These are phyloP conservation scores for Pyrocoelia pectoralis DNA, from an alignment of 2,888 invertebrate genomes.

Conservation along the genomic window DNA sequence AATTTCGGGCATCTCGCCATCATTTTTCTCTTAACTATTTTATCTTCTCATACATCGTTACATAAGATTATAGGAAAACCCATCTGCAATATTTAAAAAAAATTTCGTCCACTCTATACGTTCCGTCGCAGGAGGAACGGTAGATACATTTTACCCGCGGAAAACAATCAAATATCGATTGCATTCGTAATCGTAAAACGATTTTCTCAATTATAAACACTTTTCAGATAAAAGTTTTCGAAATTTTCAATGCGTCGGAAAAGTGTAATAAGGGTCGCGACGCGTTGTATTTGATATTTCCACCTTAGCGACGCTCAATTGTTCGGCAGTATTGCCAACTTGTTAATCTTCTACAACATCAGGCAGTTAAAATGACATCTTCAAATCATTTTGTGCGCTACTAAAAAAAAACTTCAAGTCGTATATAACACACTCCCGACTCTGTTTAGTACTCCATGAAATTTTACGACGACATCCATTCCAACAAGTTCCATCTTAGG, in stretches of 20 bases:
- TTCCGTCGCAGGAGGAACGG: no score
- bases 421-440: conserved; percentile 48
- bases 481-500: conserved; percentile 53
- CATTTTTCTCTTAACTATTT: conserved; percentile 9
- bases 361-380: conserved; percentile 50
- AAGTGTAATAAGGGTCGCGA: background rate
- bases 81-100: no score
- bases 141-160: no score
- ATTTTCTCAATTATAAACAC: no score
- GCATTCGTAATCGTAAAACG: no score
- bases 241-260: conserved; percentile 6
- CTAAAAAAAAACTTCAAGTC: conserved; percentile 37
- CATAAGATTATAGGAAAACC: background rate
- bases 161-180: no score
- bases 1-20: conserved; percentile 33
- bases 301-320: conserved; percentile 16
- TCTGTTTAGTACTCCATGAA: conserved; percentile 57
- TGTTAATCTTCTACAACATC: conserved; percentile 32
- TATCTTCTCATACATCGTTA: background rate
- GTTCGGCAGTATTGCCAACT: conserved; percentile 21
- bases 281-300: background rate
- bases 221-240: no score
- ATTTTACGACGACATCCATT: conserved; percentile 56
- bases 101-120: no score
- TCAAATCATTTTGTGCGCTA: conserved; percentile 48